phyloP scores from a whole-genome alignment of 2,888 invertebrate genomes.

The Polydrusus tereticollis region DNA sequence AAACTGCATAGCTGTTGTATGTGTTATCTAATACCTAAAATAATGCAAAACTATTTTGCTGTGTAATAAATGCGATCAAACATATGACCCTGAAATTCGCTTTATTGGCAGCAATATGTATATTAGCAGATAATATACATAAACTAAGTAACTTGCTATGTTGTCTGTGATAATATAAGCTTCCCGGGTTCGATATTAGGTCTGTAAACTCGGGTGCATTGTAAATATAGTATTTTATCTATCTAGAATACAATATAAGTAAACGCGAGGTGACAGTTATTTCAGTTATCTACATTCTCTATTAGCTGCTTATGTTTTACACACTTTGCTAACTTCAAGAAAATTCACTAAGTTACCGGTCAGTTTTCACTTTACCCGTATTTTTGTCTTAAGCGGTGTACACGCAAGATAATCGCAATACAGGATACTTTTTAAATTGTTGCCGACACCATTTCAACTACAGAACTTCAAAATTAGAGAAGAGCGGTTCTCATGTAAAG shows the following conservation, averaged over 20 bases:
- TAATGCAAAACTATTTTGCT: conserved; percentile 8
- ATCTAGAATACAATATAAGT: not conserved
- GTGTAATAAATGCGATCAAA: conserved; percentile 16
- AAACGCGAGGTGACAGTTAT: not conserved
- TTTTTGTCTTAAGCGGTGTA: no score
- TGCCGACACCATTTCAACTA: no score
- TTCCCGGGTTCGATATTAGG: not conserved
- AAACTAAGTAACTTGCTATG: no score
- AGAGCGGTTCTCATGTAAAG: no score
- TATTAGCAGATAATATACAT: no score
- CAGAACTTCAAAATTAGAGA: no score
- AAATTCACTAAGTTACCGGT: no score
- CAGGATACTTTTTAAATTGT: no score
- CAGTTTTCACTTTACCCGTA: no score
- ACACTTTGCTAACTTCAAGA: no score
- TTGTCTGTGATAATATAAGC: no score
- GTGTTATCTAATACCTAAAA: conserved; percentile 9
- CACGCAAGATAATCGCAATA: no score
- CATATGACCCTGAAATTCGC: conserved; percentile 13
- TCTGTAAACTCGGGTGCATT: not conserved
- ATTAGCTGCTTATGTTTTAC: not conserved
- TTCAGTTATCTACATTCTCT: not conserved
- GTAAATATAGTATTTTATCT: not conserved
- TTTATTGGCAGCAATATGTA: conserved; percentile 15
- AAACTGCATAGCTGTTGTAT: not conserved